Evolutionary conservation across 2,113 vertebrate genomes (phyloP).

Genomic region (Gallinago jamesoni): DNA sequence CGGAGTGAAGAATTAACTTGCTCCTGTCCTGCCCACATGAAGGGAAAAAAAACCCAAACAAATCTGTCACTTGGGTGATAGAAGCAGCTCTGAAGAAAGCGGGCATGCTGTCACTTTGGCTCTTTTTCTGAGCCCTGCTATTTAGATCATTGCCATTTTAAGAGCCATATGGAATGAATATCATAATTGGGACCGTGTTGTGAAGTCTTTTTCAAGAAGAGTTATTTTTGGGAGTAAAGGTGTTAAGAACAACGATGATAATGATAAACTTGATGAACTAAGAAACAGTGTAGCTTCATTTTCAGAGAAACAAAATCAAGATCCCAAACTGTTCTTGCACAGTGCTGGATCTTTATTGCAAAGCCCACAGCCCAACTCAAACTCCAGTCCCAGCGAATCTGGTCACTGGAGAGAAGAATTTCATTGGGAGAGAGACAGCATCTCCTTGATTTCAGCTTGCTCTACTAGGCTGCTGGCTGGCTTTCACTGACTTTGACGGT

Average conservation of each 20-base stretch:
- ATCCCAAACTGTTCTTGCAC: background rate
- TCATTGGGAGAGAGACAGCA: background rate
- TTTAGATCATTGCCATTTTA: background rate
- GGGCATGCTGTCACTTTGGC: background rate
- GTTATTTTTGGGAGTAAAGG: background rate
- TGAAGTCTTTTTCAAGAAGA: background rate
- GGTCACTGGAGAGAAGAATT: background rate
- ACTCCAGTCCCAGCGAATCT: background rate
- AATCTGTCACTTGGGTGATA: background rate
- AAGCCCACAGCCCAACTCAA: background rate
- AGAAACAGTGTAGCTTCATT: background rate
- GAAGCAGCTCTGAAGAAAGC: background rate
- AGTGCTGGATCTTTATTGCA: background rate
- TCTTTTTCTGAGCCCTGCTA: background rate
- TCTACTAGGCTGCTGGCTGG: background rate
- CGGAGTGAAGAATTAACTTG: background rate
- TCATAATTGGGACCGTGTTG: background rate
- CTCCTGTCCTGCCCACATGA: background rate
- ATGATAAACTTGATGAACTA: background rate
- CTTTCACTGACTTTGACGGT: background rate
- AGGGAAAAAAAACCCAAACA: background rate
- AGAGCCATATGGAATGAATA: background rate
- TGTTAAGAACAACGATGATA: background rate
- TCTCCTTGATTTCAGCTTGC: background rate
- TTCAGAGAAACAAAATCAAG: background rate